Conservation (phyloP, 2,888 invertebrate species). For the Hylaea fasciaria region DNA sequence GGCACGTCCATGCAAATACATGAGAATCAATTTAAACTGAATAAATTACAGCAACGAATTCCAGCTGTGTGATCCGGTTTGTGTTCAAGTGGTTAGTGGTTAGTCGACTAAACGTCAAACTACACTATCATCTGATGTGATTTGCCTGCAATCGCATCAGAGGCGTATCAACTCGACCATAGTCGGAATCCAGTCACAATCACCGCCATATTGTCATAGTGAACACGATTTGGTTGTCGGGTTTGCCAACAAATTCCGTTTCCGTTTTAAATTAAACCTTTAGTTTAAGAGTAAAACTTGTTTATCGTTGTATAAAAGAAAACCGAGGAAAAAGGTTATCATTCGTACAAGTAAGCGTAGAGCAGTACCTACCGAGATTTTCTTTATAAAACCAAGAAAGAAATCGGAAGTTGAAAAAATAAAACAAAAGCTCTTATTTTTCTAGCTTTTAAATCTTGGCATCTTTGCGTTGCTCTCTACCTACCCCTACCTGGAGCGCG, state of each 20-base stretch:
- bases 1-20: constrained; percentile 28
- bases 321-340: background rate
- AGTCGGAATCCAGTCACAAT: constrained; percentile 46
- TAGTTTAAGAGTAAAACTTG: too few species aligned
- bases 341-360: constrained; percentile 4
- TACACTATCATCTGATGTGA: constrained; percentile 53
- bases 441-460: constrained; percentile 22
- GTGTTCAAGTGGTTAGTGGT: constrained; percentile 2
- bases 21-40: constrained; percentile 26
- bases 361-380: constrained; percentile 10
- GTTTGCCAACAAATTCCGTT: constrained; percentile 42
- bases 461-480: constrained; percentile 20
- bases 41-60: constrained; percentile 16
- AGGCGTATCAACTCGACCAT: constrained; percentile 58
- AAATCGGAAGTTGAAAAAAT: constrained; percentile 22
- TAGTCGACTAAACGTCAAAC: constrained; percentile 39
- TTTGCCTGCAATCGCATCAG: constrained; percentile 56
- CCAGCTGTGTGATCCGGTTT: constrained; percentile 9
- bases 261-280: too few species aligned
- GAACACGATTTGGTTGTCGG: constrained; percentile 52
- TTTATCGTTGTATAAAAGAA: background rate
- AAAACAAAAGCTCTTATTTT: constrained; percentile 9
- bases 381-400: constrained; percentile 20
- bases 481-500: background rate
- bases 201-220: constrained; percentile 54